These are phyloP conservation scores for Philaenus spumarius DNA, from an alignment of 1,140 invertebrate genomes.

Conservation along the genomic window DNA sequence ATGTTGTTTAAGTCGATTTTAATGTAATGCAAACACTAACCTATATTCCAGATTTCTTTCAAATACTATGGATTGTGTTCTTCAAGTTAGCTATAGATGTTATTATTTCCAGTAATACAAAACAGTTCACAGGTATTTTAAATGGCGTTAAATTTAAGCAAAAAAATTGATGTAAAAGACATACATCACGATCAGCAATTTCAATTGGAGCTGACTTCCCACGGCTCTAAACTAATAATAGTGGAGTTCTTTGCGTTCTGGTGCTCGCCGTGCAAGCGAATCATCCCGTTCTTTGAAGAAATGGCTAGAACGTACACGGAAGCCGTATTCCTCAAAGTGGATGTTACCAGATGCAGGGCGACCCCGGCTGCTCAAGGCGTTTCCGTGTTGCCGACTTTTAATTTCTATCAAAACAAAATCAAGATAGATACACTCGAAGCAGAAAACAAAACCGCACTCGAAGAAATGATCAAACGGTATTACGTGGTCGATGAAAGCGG, in stretches of 20 bases:
- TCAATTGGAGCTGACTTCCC: too few species aligned
- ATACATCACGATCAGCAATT: too few species aligned
- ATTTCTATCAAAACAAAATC: conserved; percentile 84
- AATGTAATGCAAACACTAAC: too few species aligned
- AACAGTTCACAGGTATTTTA: too few species aligned
- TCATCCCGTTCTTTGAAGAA: conserved; percentile 85
- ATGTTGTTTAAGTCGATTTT: too few species aligned
- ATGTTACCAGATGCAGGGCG: conserved; percentile 83
- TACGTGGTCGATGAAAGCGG: conserved; percentile 62
- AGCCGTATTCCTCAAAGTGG: conserved; percentile 91
- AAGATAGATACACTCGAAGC: conserved; percentile 77
- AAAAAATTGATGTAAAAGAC: too few species aligned
- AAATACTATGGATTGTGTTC: too few species aligned
- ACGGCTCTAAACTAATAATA: conserved; percentile 91
- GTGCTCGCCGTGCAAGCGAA: conserved; percentile 92
- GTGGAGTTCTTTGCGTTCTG: conserved; percentile 90
- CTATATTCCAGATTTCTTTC: too few species aligned
- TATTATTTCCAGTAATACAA: too few species aligned
- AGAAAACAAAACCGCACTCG: conserved; percentile 71
- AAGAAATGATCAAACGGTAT: conserved; percentile 85
- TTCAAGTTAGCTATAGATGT: too few species aligned
- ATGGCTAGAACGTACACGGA: conserved; percentile 77
- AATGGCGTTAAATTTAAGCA: too few species aligned
- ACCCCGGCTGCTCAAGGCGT: conserved; percentile 80
- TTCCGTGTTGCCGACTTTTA: conserved; percentile 95